phyloP scores from a whole-genome alignment of 2,797 vertebrate species.

The Acrocephalus scirpaceus region DNA sequence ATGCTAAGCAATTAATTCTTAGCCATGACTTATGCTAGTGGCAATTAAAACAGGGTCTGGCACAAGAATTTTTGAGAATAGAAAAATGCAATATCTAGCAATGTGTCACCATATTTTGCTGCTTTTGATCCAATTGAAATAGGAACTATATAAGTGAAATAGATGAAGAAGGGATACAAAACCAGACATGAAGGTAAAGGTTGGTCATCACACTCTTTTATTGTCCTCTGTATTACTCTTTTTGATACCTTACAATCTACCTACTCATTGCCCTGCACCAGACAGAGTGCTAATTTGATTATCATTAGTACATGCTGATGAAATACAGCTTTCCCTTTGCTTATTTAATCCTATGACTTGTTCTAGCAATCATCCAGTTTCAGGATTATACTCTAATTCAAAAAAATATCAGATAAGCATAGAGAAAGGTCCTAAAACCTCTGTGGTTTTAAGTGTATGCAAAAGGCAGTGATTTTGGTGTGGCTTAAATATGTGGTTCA shows the following conservation, averaged over 20 bases:
- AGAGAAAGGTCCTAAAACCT: neutral
- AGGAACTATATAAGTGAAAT: neutral
- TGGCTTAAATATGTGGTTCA: neutral
- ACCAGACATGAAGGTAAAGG: neutral
- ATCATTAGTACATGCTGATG: neutral
- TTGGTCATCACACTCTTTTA: neutral
- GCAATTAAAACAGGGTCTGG: neutral
- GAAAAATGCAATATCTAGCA: neutral
- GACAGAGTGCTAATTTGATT: neutral
- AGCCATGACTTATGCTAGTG: neutral
- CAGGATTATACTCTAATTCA: neutral
- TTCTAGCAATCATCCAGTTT: slow-evolving; percentile 44
- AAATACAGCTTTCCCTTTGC: neutral
- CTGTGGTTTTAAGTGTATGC: neutral
- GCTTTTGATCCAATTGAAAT: neutral
- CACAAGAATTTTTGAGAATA: neutral
- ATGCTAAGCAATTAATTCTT: neutral
- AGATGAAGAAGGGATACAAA: neutral
- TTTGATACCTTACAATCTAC: neutral
- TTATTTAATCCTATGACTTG: neutral
- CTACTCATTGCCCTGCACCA: neutral
- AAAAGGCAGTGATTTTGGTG: neutral
- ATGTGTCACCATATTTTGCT: neutral
- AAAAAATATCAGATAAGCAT: neutral
- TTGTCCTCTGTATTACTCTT: neutral